A percentile compares a stretch with the other conserved stretches of the same genome.
Conservation (phyloP, 2,797 vertebrate genomes). For the Salmo trutta region DNA sequence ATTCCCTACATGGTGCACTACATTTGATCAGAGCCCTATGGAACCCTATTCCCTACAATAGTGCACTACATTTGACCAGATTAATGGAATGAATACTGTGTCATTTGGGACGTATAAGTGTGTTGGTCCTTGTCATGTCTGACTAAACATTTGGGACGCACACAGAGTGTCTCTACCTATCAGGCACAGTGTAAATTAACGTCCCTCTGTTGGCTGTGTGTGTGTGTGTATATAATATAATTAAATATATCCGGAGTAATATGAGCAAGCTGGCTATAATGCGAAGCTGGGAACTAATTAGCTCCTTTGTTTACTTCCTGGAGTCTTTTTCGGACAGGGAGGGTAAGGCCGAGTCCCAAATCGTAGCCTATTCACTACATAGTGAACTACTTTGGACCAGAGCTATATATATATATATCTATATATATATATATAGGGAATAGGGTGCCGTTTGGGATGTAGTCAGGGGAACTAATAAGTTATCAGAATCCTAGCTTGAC, state of each 20-base stretch:
- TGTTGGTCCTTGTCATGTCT: too few relatives aligned
- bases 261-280: constrained; percentile 56
- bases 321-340: constrained; percentile 49
- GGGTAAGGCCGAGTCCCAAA: constrained; percentile 2
- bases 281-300: constrained; percentile 62
- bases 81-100: too few relatives aligned
- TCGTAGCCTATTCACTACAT: too few relatives aligned
- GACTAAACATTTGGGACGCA: neutral
- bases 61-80: too few relatives aligned
- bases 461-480: constrained; percentile 11
- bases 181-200: constrained; percentile 45
- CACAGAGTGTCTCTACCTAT: constrained; percentile 44
- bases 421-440: too few relatives aligned
- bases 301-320: constrained; percentile 59
- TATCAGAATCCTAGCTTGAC: constrained; percentile 36
- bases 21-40: too few relatives aligned
- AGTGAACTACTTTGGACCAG: too few relatives aligned
- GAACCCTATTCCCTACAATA: too few relatives aligned
- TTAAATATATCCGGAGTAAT: constrained; percentile 59
- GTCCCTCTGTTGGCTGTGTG: constrained; percentile 36
- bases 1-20: too few relatives aligned
- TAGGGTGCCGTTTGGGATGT: too few relatives aligned
- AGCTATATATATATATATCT: too few relatives aligned
- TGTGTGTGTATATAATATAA: constrained; percentile 46
- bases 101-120: too few relatives aligned